Percentiles rank a stretch among this genome's conserved stretches.
These are phyloP conservation scores for Ctenoplectra terminalis DNA, from an alignment of 1,140 invertebrate genomes.

Conservation along the genomic window DNA sequence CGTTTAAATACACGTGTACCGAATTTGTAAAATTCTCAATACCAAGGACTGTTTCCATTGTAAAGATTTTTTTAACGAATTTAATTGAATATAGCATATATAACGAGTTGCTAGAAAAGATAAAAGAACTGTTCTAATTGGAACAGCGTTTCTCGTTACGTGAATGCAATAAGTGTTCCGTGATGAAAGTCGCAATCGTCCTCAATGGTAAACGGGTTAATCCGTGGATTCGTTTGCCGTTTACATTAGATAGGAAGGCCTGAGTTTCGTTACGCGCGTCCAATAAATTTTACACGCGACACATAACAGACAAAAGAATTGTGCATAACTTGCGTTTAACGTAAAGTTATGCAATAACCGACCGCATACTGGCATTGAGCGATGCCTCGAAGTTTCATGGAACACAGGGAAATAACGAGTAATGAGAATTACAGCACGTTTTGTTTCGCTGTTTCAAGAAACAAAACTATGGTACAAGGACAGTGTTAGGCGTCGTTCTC, in stretches of 20 bases:
- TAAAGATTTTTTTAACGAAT: neutral
- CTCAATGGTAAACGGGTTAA: neutral
- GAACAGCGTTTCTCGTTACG: neutral
- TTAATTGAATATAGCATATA: too few relatives aligned
- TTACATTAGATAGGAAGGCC: too few relatives aligned
- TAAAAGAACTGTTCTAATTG: neutral
- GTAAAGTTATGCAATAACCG: neutral
- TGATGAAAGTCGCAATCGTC: neutral
- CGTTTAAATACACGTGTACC: too few relatives aligned
- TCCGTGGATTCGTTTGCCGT: neutral
- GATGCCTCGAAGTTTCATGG: constrained; percentile 3
- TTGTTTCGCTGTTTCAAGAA: neutral
- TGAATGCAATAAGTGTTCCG: too few relatives aligned
- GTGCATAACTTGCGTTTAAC: neutral
- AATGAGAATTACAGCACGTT: constrained; percentile 2
- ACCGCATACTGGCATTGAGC: neutral
- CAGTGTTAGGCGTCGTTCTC: neutral
- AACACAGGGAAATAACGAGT: neutral
- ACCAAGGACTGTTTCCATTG: too few relatives aligned
- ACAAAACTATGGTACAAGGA: neutral
- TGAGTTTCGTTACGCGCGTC: neutral
- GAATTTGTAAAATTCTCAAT: too few relatives aligned
- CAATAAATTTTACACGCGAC: neutral
- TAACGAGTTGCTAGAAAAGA: too few relatives aligned
- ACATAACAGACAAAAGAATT: neutral